Base-by-base conservation (phyloP, 2,113 vertebrate genomes). In the Ondatra zibethicus region DNA sequence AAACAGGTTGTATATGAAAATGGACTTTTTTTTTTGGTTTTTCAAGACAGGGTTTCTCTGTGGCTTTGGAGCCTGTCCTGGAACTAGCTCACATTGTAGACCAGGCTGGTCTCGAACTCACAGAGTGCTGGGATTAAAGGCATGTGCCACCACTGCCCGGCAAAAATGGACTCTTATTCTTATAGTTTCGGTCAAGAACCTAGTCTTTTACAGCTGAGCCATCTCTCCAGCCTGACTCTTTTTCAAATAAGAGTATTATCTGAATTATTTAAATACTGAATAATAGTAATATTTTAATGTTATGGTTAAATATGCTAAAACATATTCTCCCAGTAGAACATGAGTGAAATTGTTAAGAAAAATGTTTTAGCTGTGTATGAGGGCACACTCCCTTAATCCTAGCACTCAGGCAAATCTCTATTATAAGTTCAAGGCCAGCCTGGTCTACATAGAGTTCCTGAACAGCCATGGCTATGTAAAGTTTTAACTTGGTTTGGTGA, bases 1-100 rank as follows among this genome's bases (percentile, higher is more conserved):
- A 63, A 94, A 81, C 58, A 81, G 91, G 17, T 78, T 95, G 17
- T 5, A 7, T 75, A 42, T 91, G 19, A 86, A 94, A 95, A 96
- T 72, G 77, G 52, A 33, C 12, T 47, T 12, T 52, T 70, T n/a
- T n/a, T n/a, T n/a, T n/a, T n/a, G n/a, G n/a, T n/a, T n/a, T n/a
- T n/a, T n/a, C n/a, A n/a, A n/a, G n/a, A n/a, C n/a, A n/a, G n/a
- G n/a, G n/a, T n/a, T n/a, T n/a, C n/a, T n/a, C n/a, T n/a, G n/a
- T n/a, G n/a, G n/a, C n/a, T n/a, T n/a, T n/a, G n/a, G n/a, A n/a
- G n/a, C n/a, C n/a, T n/a, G n/a, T n/a, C n/a, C n/a, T n/a, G n/a
- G n/a, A n/a, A n/a, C n/a, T n/a, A n/a, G n/a, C n/a, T n/a, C n/a
- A n/a, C n/a, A n/a, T n/a, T n/a, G n/a, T n/a, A n/a, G n/a, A n/a